Evolutionary conservation across 2,888 invertebrate genomes (phyloP).

Genomic region (Zaprionus obscuricornis): DNA sequence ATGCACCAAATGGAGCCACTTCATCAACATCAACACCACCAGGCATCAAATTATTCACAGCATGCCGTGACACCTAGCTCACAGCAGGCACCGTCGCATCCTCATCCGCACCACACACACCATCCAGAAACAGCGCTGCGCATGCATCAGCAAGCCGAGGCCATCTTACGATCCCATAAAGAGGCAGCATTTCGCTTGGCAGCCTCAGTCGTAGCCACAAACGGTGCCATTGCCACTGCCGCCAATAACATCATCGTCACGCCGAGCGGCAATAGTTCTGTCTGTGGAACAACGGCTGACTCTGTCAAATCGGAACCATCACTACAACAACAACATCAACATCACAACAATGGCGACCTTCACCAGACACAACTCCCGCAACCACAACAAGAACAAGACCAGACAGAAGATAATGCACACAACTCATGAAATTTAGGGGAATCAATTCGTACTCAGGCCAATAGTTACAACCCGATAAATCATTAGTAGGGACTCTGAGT

Average conservation of each 20-base stretch:
- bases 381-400: constrained; percentile 85
- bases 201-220: constrained; percentile 64
- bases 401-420: no score
- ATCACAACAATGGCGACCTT: constrained; percentile 31
- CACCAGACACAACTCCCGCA: constrained; percentile 81
- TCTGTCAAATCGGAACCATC: constrained; percentile 5
- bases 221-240: constrained; percentile 14
- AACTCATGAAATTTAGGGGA: no score
- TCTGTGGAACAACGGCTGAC: neutral
- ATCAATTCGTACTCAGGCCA: no score
- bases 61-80: constrained; percentile 39
- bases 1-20: constrained; percentile 62
- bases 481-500: no score
- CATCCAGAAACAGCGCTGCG: constrained; percentile 84
- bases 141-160: constrained; percentile 93
- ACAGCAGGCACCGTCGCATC: constrained; percentile 62
- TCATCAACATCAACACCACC: constrained; percentile 58
- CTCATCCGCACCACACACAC: constrained; percentile 56
- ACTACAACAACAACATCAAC: constrained; percentile 49
- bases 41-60: constrained; percentile 50
- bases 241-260: neutral
- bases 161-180: constrained; percentile 92
- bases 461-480: no score
- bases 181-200: constrained; percentile 92
- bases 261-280: neutral